These are phyloP conservation scores for Echinops telfairi DNA, from an alignment of 2,113 vertebrate genomes.

Conservation along the genomic window DNA sequence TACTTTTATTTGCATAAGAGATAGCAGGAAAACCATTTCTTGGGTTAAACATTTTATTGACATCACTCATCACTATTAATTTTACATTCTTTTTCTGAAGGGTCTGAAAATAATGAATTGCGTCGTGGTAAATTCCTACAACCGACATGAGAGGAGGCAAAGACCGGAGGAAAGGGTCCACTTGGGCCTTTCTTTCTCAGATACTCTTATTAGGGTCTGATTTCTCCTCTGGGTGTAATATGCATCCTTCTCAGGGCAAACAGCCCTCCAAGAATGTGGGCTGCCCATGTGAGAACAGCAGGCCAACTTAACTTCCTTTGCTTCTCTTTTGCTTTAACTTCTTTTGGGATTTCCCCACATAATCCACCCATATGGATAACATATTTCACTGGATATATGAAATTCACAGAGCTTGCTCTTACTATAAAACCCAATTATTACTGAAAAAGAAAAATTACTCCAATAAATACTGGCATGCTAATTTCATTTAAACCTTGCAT, in stretches of 20 bases:
- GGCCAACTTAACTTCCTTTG: background rate
- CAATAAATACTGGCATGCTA: background rate
- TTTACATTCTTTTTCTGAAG: background rate
- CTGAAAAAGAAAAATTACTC: constrained; percentile 63
- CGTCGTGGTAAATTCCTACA: background rate
- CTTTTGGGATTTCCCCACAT: constrained; percentile 49
- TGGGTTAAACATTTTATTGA: background rate
- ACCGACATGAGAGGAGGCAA: background rate
- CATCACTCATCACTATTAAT: background rate
- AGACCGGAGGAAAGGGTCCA: background rate
- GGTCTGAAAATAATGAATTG: constrained; percentile 15
- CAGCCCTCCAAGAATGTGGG: background rate
- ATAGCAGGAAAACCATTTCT: background rate
- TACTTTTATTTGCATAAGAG: background rate
- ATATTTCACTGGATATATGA: constrained; percentile 47
- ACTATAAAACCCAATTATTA: constrained; percentile 61
- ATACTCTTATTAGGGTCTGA: background rate
- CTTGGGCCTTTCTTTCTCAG: background rate
- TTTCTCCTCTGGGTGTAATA: background rate
- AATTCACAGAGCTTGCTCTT: constrained; percentile 53
- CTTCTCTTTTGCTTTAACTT: constrained; percentile 40
- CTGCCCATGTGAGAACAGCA: background rate
- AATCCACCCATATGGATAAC: constrained; percentile 58
- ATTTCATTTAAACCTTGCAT: constrained; percentile 32
- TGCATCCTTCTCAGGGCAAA: background rate